A percentile compares a stretch with the other conserved stretches of the same genome.
phyloP scores from a whole-genome alignment of 2,888 invertebrate species.

The Pollenia angustigena region DNA sequence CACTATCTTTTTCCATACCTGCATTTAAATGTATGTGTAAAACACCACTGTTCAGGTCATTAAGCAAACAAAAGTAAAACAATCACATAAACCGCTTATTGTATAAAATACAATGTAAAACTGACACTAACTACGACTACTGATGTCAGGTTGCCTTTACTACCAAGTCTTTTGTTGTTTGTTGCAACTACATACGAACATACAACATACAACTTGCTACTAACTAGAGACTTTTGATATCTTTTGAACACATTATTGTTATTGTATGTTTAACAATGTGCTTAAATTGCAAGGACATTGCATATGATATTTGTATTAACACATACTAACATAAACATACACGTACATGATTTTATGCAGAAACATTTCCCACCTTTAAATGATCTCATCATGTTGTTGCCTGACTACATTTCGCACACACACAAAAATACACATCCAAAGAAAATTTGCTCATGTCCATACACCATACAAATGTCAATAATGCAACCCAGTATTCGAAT shows the following conservation, averaged over 20 bases:
- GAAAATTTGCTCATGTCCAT: background rate
- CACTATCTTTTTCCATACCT: background rate
- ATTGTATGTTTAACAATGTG: conserved; percentile 57
- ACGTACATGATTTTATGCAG: background rate
- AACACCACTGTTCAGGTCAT: conserved; percentile 67
- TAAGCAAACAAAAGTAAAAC: conserved; percentile 70
- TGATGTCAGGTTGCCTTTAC: conserved; percentile 18
- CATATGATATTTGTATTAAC: background rate
- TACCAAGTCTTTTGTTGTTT: background rate
- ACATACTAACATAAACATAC: background rate
- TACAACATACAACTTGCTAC: conserved; percentile 14
- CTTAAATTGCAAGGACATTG: conserved; percentile 60
- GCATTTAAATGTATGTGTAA: background rate
- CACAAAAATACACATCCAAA: too few species aligned
- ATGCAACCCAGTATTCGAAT: background rate
- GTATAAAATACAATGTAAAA: conserved; percentile 64
- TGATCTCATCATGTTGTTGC: conserved; percentile 52
- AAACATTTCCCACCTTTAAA: conserved; percentile 52
- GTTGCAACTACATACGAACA: background rate
- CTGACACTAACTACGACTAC: conserved; percentile 54
- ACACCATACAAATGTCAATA: conserved; percentile 30
- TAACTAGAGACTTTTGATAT: conserved; percentile 45
- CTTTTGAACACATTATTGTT: conserved; percentile 41
- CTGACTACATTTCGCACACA: conserved; percentile 40
- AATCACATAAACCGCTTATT: conserved; percentile 69